A percentile compares a stretch with the other conserved stretches of the same genome.
These are phyloP conservation scores for Lichenostomus cassidix DNA, from an alignment of 2,113 vertebrate species.

Conservation along the genomic window DNA sequence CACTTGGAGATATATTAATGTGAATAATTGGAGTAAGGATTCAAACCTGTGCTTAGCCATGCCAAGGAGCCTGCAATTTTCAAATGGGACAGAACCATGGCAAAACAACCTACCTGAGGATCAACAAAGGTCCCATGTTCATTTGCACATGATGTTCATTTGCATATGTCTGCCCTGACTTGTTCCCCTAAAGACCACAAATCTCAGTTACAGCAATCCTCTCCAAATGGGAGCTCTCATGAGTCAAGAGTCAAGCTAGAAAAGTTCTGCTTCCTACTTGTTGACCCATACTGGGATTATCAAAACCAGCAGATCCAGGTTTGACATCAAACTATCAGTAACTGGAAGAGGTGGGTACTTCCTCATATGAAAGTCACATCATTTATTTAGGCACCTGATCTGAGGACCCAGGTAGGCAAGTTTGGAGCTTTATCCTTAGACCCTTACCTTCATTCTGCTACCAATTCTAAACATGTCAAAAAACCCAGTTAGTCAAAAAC, in stretches of 20 bases:
- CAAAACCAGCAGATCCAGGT: not conserved
- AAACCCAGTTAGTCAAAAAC: no score
- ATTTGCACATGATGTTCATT: not conserved
- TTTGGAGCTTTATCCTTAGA: not conserved
- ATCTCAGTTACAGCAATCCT: not conserved
- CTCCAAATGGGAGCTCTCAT: not conserved
- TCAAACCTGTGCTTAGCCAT: not conserved
- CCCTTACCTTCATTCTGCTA: not conserved
- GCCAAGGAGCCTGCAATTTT: not conserved
- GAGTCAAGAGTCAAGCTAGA: not conserved
- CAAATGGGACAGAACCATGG: not conserved
- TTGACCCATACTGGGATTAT: not conserved
- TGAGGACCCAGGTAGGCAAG: not conserved
- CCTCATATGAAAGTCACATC: not conserved
- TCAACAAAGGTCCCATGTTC: not conserved
- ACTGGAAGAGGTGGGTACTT: not conserved
- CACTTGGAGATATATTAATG: accelerated
- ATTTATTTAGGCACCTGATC: not conserved
- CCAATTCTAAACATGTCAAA: not conserved
- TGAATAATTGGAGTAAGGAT: not conserved
- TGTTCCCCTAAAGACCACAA: not conserved
- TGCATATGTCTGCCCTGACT: not conserved
- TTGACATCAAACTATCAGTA: not conserved
- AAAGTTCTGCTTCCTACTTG: not conserved
- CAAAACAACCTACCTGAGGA: not conserved